Evolutionary conservation across 1,140 invertebrate species (phyloP), one percentile per base, ranked within the genome.

Genomic region (Marisa cornuarietis): DNA sequence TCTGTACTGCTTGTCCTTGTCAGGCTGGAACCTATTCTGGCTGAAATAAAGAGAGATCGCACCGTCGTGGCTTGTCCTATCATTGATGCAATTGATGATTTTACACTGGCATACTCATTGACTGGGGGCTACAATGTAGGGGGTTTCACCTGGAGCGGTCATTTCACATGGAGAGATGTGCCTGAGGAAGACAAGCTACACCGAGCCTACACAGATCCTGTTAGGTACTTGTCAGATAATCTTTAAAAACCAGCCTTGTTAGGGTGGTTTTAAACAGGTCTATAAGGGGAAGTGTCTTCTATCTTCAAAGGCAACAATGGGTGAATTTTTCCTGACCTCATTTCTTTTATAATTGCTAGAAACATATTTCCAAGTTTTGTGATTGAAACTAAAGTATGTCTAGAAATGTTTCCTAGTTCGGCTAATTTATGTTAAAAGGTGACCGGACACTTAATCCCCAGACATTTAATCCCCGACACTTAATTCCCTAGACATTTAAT

Each of bases 61-160:
- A 94, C 93, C 24, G 93, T 94, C 20, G 96, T 98, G 20, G 89
- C 98, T 61, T 96, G 97, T 85, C 97, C 97, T 6, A 95, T 97
- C 74, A 98, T 98, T 83, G 97, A 99, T 91, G 95, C 96, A 16
- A 95, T 99, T 82, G 94, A 96, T 89, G 96, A 96, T 85, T 94
- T 95, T 86, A 96, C 94, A 52, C 94, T 99, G 85, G 94, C 95
- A 85, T 98, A 96, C 89, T 94, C 93, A 86, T 93, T 94, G 78
- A 93, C 94, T 87, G 87, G 87, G 10, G 86, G 87, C 24, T 88
- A 88, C 31, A 78, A 87, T 52, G 86, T 88, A 42, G 98, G 97
- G 4, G 97, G 96, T 0, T 98, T 99, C 87, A 97, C 98, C 87
- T 98, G 97, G 97, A 95, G 96, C 79, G 90, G 99, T 0, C 96